Conservation (phyloP, 2,797 vertebrate species). For the Sylvia borin region DNA sequence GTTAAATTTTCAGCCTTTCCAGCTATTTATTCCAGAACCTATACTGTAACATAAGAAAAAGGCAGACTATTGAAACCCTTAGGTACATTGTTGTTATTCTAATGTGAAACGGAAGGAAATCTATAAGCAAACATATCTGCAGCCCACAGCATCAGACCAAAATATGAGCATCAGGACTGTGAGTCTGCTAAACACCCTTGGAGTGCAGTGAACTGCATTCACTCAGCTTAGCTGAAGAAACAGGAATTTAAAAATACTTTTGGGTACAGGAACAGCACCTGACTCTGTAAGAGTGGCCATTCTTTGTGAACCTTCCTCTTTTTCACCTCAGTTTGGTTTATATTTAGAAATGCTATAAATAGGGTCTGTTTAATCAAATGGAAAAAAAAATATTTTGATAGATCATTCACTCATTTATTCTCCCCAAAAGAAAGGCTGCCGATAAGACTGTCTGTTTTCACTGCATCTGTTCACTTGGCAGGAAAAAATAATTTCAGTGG, state of each 20-base stretch:
- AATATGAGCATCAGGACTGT: neutral
- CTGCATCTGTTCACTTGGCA: slow-evolving; percentile 59
- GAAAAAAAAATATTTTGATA: slow-evolving; percentile 22
- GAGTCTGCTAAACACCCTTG: neutral
- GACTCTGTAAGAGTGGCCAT: neutral
- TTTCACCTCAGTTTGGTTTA: neutral
- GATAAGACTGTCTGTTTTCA: slow-evolving; percentile 44
- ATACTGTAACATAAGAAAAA: neutral
- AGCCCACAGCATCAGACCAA: neutral
- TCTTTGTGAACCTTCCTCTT: neutral
- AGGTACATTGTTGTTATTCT: neutral
- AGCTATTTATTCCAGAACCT: neutral
- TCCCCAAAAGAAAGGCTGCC: slow-evolving; percentile 34
- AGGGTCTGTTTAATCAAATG: slow-evolving; percentile 34
- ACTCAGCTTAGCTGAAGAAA: neutral
- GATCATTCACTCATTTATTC: slow-evolving; percentile 43
- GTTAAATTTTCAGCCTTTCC: neutral
- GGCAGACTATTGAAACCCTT: neutral
- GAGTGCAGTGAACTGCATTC: neutral
- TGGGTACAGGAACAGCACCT: neutral
- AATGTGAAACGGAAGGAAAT: neutral
- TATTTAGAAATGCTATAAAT: slow-evolving; percentile 54
- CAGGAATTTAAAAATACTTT: neutral
- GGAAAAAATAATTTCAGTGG: slow-evolving; percentile 12
- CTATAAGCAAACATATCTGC: neutral